Conservation (phyloP, 2,113 vertebrate genomes). For the Stercorarius parasiticus region DNA sequence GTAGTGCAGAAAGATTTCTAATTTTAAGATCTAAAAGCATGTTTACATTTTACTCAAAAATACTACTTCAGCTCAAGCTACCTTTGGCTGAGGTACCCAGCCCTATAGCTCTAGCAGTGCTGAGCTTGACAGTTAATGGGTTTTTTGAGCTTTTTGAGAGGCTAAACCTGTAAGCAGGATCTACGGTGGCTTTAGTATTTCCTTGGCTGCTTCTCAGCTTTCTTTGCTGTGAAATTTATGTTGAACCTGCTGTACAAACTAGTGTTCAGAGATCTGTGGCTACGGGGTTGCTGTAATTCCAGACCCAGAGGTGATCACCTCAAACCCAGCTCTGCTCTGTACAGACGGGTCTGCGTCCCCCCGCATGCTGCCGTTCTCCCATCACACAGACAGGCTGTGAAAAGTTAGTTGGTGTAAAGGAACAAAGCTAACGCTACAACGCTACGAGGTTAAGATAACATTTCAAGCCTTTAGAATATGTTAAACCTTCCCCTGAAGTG, state of each 20-base stretch:
- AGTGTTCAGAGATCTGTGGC: neutral
- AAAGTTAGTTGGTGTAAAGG: neutral
- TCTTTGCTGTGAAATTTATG: neutral
- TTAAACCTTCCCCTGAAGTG: neutral
- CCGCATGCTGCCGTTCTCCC: no score
- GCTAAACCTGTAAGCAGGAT: neutral
- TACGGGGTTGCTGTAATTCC: no score
- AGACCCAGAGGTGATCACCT: neutral
- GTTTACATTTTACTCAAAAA: neutral
- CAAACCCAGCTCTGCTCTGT: neutral
- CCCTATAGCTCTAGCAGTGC: neutral
- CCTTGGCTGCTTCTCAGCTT: neutral
- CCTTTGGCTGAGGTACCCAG: neutral
- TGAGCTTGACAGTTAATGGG: neutral
- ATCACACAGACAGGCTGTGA: neutral
- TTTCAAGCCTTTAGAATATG: neutral
- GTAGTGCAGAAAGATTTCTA: neutral
- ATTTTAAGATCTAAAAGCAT: neutral
- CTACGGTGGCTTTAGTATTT: neutral
- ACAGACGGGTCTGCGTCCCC: rapidly evolving
- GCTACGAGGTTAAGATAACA: neutral
- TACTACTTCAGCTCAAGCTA: neutral
- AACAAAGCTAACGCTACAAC: no score
- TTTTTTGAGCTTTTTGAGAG: neutral
- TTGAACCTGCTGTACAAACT: neutral